Evolutionary conservation across 1,140 invertebrate genomes (phyloP), one percentile per base, ranked within the genome.

Genomic region (Ooceraea biroi): DNA sequence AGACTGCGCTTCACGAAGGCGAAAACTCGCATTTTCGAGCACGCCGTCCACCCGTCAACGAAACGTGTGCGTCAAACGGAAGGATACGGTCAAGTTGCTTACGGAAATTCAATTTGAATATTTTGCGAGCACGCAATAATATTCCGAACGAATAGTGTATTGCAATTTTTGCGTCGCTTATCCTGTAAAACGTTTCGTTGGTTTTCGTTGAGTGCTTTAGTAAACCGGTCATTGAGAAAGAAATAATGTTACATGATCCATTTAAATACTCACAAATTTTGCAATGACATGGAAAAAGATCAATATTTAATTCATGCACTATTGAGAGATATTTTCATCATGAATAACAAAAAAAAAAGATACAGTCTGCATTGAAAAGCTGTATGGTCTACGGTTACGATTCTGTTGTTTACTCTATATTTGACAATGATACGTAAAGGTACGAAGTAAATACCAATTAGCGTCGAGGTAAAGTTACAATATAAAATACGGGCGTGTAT

Each of bases 371-470:
- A 5, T 7, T 10, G 36, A 2, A 71, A 69, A 80, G 25, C n/a
- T 58, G 7, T 19, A 17, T 12, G 41, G 12, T 80, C 57, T 76
- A 30, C 3, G n/a, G 25, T 65, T 65, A 36, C 41, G 48, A 55
- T 63, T 76, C 10, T 12, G 48, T n/a, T 65, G 46, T 76, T 80
- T 58, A 22, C 14, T 30, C 3, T 12, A 80, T 46, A 69, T 80
- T 69, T 71, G 76, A 58, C 52, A 71, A 80, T 71, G 25, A 58
- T 57, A 80, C 25, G n/a, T 80, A 71, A 80, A 80, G 22, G 41
- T 71, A 25, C 25, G 25, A 22, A 80, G 52, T 80, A 71, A 78
- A 80, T 57, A 80, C 10, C 50, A 80, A 80, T 80, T 80, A 71
- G 27, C 25, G 36, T 19, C 25, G 36, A 44, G 11, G 12, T 71